phyloP scores from a whole-genome alignment of 2,113 vertebrate genomes.

The Seriola dumerili region DNA sequence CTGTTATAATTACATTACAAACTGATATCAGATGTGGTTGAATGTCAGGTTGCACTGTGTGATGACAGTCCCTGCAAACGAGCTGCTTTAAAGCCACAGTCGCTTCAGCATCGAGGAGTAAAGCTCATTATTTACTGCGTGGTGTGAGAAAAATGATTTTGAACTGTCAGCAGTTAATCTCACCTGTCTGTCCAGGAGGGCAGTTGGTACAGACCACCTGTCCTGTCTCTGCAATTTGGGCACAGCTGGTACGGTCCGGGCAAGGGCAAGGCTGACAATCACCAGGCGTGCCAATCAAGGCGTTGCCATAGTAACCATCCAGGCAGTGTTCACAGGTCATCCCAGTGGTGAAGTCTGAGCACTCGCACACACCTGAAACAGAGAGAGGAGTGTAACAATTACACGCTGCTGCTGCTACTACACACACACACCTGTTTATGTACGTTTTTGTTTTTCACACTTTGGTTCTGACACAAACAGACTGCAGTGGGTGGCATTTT shows the following conservation, averaged over 20 bases:
- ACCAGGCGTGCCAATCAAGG: conserved; percentile 81
- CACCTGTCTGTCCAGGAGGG: conserved; percentile 90
- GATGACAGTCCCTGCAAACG: conserved; percentile 6
- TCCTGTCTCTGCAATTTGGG: conserved; percentile 75
- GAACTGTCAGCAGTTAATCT: conserved; percentile 53
- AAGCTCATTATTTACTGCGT: conserved; percentile 17
- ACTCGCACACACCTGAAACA: conserved; percentile 89
- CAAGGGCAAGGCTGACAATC: conserved; percentile 93
- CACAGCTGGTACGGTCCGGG: conserved; percentile 86
- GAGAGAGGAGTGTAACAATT: conserved; percentile 24
- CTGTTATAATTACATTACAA: conserved; percentile 44
- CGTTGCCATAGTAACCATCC: conserved; percentile 90
- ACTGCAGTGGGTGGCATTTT: conserved; percentile 15
- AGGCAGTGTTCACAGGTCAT: conserved; percentile 89
- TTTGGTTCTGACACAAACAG: conserved; percentile 11
- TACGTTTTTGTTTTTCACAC: not conserved
- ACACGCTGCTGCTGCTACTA: conserved; percentile 39
- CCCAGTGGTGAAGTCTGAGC: conserved; percentile 90
- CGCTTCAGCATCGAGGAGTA: conserved; percentile 18
- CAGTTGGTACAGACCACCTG: conserved; percentile 94
- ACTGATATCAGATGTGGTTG: conserved; percentile 10
- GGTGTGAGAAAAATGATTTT: not conserved
- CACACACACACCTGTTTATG: conserved; percentile 64
- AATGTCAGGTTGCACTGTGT: conserved; percentile 8
- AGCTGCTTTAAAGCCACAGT: not conserved